A percentile compares a stretch with the other conserved stretches of the same genome.
phyloP scores from a whole-genome alignment of 2,888 invertebrate genomes.

The Ochlodes sylvanus region DNA sequence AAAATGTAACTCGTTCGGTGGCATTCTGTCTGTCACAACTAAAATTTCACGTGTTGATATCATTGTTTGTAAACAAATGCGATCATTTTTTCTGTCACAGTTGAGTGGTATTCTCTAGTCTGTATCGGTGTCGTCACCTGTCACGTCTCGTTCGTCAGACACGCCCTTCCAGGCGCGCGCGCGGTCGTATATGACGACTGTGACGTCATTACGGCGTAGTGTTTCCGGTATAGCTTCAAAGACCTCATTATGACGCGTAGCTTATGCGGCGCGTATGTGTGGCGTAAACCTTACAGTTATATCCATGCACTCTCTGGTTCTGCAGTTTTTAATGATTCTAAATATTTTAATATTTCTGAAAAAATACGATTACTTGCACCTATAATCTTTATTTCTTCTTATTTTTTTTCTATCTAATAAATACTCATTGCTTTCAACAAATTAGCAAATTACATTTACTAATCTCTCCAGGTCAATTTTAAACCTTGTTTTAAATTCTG shows the following conservation, averaged over 20 bases:
- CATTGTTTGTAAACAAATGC: conserved; percentile 50
- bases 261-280: not conserved
- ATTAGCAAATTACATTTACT: too few relatives aligned
- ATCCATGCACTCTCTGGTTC: not conserved
- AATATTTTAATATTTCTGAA: not conserved
- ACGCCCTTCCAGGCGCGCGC: conserved; percentile 57
- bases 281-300: not conserved
- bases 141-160: conserved; percentile 46
- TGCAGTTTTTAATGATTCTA: not conserved
- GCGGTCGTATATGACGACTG: conserved; percentile 50
- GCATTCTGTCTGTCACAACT: conserved; percentile 6
- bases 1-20: conserved; percentile 12
- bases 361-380: too few relatives aligned
- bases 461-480: too few relatives aligned
- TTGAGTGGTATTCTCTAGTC: conserved; percentile 19
- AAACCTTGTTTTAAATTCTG: not conserved
- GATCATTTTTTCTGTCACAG: conserved; percentile 42
- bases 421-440: too few relatives aligned
- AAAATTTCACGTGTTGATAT: conserved; percentile 34
- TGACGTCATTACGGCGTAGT: conserved; percentile 34
- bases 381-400: too few relatives aligned
- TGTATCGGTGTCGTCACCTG: conserved; percentile 46
- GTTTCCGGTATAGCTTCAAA: conserved; percentile 27
- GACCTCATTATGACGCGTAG: not conserved
- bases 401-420: too few relatives aligned